A percentile compares a stretch with the other conserved stretches of the same genome.
These are phyloP conservation scores for Micromys minutus DNA, from an alignment of 2,113 vertebrate species.

Conservation along the genomic window DNA sequence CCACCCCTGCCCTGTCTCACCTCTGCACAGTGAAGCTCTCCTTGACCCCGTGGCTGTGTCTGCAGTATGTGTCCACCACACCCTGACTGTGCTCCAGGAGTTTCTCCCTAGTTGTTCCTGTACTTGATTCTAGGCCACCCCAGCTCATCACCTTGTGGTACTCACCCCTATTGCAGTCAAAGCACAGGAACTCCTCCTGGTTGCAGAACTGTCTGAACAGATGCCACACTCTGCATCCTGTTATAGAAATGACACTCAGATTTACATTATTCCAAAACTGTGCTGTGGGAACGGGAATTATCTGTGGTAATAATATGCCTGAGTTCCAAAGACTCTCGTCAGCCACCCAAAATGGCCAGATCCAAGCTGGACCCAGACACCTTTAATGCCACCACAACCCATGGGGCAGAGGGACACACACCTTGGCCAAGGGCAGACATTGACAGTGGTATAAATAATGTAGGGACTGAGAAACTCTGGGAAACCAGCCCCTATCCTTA, in stretches of 20 bases:
- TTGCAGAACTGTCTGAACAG: fast-evolving
- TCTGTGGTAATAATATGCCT: background rate
- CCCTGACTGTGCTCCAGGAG: fast-evolving
- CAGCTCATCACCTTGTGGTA: background rate
- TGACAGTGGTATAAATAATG: background rate
- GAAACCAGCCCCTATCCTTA: no score
- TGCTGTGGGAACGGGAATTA: background rate
- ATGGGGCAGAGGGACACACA: background rate
- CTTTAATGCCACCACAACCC: background rate
- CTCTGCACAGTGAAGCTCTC: background rate
- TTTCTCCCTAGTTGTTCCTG: background rate
- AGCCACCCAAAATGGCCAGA: background rate
- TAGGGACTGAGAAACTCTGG: background rate
- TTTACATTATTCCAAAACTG: fast-evolving
- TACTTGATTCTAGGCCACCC: fast-evolving
- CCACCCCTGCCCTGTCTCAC: background rate
- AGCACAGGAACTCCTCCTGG: fast-evolving
- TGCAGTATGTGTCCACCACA: fast-evolving
- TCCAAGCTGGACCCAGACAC: background rate
- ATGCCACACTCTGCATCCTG: fast-evolving
- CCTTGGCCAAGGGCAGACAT: background rate
- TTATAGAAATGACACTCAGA: fast-evolving
- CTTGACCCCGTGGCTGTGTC: fast-evolving
- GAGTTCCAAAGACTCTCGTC: background rate
- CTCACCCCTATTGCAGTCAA: conserved; percentile 34